Conservation (phyloP, 2,113 vertebrate species). For the Gobiocypris rarus region DNA sequence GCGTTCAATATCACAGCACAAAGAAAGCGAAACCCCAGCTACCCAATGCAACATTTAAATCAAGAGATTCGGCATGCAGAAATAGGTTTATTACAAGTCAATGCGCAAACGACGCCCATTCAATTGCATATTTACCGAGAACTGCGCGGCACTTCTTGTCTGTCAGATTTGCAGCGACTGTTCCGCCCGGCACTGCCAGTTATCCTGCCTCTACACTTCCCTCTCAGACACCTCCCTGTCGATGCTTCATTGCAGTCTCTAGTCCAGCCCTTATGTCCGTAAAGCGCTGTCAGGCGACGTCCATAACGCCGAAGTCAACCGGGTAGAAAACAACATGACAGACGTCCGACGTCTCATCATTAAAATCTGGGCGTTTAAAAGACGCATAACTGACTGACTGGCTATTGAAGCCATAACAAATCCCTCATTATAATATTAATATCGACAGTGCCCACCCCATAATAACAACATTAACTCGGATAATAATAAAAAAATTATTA, state of each 20-base stretch:
- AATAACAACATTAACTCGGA: not conserved
- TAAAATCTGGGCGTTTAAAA: constrained; percentile 25
- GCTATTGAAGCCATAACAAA: not conserved
- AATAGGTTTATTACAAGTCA: not conserved
- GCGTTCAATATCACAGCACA: not conserved
- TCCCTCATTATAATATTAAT: not conserved
- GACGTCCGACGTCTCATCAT: not conserved
- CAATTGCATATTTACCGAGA: constrained; percentile 14
- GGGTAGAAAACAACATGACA: constrained; percentile 39
- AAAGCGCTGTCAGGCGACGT: constrained; percentile 22
- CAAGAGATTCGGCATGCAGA: not conserved
- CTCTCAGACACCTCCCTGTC: not conserved
- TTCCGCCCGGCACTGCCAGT: not conserved
- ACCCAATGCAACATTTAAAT: not conserved
- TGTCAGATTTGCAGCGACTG: constrained; percentile 18
- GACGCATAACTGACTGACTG: not conserved
- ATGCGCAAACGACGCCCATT: not conserved
- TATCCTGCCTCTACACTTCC: not conserved
- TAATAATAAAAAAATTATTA: not conserved
- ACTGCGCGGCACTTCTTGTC: constrained; percentile 15
- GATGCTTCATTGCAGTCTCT: constrained; percentile 16
- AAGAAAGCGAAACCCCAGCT: not conserved
- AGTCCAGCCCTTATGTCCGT: not conserved
- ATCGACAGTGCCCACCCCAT: not conserved
- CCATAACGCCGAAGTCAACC: not conserved